Conservation (phyloP, 2,888 invertebrate species). For the Therioaphis trifolii region DNA sequence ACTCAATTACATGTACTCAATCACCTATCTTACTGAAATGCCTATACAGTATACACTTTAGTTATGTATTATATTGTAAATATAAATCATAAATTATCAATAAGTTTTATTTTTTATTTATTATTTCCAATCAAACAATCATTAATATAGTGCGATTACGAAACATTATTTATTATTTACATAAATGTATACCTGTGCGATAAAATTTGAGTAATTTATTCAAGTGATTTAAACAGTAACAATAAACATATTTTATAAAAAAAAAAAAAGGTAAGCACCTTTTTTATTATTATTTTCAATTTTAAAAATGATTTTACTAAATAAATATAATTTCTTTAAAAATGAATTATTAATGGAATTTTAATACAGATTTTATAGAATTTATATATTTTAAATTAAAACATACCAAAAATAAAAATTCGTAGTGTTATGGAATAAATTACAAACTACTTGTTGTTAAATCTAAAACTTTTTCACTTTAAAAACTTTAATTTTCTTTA, state of each 20-base stretch:
- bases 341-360: background rate
- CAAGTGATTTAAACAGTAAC: background rate
- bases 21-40: too few species aligned
- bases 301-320: background rate
- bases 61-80: too few species aligned
- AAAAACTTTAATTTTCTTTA: too few species aligned
- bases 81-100: too few species aligned
- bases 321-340: background rate
- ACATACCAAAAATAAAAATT: background rate
- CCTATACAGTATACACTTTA: too few species aligned
- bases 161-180: too few species aligned
- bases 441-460: background rate
- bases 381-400: background rate
- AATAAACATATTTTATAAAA: background rate
- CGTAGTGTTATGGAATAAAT: background rate
- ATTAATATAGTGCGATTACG: too few species aligned
- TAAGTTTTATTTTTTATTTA: too few species aligned
- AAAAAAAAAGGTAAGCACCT: background rate
- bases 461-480: background rate
- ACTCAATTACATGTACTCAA: too few species aligned
- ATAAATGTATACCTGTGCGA: too few species aligned
- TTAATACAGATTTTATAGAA: too few species aligned
- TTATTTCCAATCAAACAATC: too few species aligned
- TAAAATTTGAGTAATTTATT: background rate
- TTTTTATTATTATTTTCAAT: background rate